Percentiles rank a stretch among this genome's conserved stretches.
Conservation (phyloP, 1,140 invertebrate genomes). For the Drosophila ananassae region DNA sequence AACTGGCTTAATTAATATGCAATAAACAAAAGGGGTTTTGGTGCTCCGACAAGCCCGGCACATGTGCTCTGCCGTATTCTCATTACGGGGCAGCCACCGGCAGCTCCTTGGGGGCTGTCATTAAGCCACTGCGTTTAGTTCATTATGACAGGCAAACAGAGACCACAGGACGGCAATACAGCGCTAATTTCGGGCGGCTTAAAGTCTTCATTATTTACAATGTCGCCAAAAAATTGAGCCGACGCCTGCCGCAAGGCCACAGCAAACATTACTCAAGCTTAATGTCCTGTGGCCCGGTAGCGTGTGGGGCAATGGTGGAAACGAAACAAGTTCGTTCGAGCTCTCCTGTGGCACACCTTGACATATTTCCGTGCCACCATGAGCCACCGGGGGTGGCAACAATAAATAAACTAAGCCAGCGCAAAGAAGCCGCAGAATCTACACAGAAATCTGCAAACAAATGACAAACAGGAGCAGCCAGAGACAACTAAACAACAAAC, state of each 20-base stretch:
- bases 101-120: slow-evolving; percentile 23
- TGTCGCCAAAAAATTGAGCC: slow-evolving; percentile 70
- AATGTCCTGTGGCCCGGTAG: slow-evolving; percentile 30
- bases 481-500: slow-evolving; percentile 68
- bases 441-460: slow-evolving; percentile 81
- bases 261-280: slow-evolving; percentile 76
- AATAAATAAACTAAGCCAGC: slow-evolving; percentile 80
- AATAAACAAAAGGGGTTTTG: slow-evolving; percentile 26
- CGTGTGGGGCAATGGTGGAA: not conserved
- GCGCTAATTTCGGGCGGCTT: slow-evolving; percentile 75
- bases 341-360: slow-evolving; percentile 67
- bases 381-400: slow-evolving; percentile 42
- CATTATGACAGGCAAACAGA: slow-evolving; percentile 49
- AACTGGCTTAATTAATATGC: slow-evolving; percentile 32
- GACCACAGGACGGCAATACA: slow-evolving; percentile 26
- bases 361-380: slow-evolving; percentile 56
- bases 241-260: slow-evolving; percentile 62
- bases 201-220: slow-evolving; percentile 82
- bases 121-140: slow-evolving; percentile 64
- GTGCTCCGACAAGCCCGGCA: slow-evolving; percentile 12
- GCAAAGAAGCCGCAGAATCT: slow-evolving; percentile 78
- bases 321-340: slow-evolving; percentile 32
- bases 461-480: slow-evolving; percentile 77
- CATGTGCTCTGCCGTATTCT: slow-evolving; percentile 27
- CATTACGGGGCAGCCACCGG: slow-evolving; percentile 12